A percentile compares a stretch with the other conserved stretches of the same genome.
These are phyloP conservation scores for Strigamia maritima DNA, from an alignment of 2,888 invertebrate genomes.

Conservation along the genomic window DNA sequence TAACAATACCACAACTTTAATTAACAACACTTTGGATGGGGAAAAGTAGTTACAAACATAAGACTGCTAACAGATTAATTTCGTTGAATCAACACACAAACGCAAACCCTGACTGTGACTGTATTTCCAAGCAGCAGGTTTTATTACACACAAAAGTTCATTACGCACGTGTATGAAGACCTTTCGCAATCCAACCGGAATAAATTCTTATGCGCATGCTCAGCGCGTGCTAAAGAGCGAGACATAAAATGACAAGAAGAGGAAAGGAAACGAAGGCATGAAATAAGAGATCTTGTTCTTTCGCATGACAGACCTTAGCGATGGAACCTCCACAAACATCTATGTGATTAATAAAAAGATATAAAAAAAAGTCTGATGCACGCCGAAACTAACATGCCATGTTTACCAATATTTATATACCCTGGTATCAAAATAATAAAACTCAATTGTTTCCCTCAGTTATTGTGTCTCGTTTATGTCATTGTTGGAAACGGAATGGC, in stretches of 20 bases:
- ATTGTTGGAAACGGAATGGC: too few species aligned
- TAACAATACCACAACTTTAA: not conserved
- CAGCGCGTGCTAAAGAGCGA: not conserved
- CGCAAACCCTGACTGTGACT: not conserved
- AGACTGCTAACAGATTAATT: not conserved
- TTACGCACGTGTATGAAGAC: constrained; percentile 4
- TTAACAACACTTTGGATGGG: not conserved
- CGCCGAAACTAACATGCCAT: not conserved
- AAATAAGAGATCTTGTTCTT: constrained; percentile 31
- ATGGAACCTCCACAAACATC: not conserved
- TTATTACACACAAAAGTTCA: constrained; percentile 20
- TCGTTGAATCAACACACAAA: not conserved
- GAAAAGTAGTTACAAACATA: not conserved
- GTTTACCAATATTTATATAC: not conserved
- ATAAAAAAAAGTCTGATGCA: not conserved
- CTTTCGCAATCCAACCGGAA: not conserved
- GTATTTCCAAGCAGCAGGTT: not conserved
- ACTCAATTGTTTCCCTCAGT: too few species aligned
- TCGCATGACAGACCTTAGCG: constrained; percentile 1
- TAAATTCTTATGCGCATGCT: constrained; percentile 16
- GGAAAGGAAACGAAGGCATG: constrained; percentile 22
- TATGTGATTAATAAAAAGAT: constrained; percentile 20
- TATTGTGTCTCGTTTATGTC: too few species aligned
- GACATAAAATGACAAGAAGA: constrained; percentile 3
- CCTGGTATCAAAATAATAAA: too few species aligned